A percentile compares a stretch with the other conserved stretches of the same genome.
Conservation (phyloP, 1,140 invertebrate genomes). For the Sinella curviseta region DNA sequence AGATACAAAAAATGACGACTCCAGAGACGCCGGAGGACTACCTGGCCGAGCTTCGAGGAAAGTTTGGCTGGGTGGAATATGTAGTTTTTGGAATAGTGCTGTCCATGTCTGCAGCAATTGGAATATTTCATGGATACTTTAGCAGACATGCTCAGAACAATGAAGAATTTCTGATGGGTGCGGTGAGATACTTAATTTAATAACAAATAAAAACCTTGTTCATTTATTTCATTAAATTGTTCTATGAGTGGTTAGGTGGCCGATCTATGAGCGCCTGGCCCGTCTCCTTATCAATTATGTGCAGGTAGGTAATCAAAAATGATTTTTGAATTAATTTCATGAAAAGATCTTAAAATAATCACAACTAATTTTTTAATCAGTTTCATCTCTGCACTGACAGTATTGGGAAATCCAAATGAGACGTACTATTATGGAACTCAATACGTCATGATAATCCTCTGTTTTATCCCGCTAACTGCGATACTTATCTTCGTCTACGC, state of each 20-base stretch:
- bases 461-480: conserved; percentile 76
- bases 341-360: too few species aligned
- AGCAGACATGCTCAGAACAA: neutral
- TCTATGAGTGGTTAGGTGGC: conserved; percentile 9
- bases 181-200: too few species aligned
- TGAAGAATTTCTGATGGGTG: conserved; percentile 25
- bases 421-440: conserved; percentile 64
- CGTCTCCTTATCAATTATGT: conserved; percentile 31
- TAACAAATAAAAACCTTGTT: too few species aligned
- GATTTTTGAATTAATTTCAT: neutral
- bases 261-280: conserved; percentile 37
- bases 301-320: conserved; percentile 22
- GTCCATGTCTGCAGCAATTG: neutral
- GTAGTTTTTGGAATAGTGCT: neutral
- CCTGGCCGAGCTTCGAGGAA: neutral
- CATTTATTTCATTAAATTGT: neutral
- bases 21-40: conserved; percentile 1
- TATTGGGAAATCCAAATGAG: conserved; percentile 65
- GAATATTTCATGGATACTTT: conserved; percentile 23
- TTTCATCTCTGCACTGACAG: conserved; percentile 85
- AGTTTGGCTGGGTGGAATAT: conserved; percentile 18
- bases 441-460: conserved; percentile 74
- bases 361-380: too few species aligned
- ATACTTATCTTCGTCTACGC: conserved; percentile 79
- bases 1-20: too few species aligned